These are phyloP conservation scores for Akabosia matsudoensis DNA, from an alignment of 1,140 invertebrate genomes.

Conservation along the genomic window DNA sequence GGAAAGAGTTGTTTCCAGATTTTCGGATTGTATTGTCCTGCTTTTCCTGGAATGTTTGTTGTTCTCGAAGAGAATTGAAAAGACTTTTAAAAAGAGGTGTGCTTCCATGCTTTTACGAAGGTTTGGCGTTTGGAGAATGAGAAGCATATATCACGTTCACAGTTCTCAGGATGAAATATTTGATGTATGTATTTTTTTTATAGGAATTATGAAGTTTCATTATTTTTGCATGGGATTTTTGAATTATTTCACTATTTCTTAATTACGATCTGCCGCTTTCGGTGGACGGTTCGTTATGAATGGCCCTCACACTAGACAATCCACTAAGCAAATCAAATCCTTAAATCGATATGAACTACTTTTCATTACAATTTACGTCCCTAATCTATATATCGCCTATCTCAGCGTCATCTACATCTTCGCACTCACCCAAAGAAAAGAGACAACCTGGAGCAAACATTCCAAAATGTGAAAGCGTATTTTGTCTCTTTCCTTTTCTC, in stretches of 20 bases:
- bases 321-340: no score
- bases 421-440: not conserved
- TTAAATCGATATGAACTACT: no score
- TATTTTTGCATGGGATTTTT: no score
- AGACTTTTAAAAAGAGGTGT: not conserved
- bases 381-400: no score
- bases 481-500: not conserved
- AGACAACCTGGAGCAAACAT: not conserved
- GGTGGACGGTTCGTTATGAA: no score
- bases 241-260: no score
- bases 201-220: no score
- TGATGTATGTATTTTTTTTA: no score
- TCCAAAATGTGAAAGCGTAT: not conserved
- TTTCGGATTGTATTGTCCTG: slow-evolving; percentile 16
- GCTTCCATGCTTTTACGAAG: not conserved
- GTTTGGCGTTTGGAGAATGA: not conserved
- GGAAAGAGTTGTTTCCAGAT: slow-evolving; percentile 18
- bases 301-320: no score
- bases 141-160: not conserved
- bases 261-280: no score
- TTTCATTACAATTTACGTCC: no score
- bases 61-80: slow-evolving; percentile 1
- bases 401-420: not conserved
- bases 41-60: slow-evolving; percentile 20
- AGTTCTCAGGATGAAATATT: no score